Base-by-base conservation (phyloP, 2,797 vertebrate genomes). In the Lerista edwardsae region DNA sequence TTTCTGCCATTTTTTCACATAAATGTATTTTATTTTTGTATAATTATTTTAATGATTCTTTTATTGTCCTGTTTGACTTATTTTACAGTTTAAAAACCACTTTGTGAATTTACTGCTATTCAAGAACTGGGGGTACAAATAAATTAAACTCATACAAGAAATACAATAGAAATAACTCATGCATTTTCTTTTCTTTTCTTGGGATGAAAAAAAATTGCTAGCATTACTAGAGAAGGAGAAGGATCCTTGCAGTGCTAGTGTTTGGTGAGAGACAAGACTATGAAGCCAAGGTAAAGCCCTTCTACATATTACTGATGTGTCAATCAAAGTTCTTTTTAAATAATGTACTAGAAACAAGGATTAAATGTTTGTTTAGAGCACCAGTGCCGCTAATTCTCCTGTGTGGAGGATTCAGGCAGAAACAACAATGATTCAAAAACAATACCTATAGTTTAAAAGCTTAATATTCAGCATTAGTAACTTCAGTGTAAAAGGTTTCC, bases 331-430 rank as follows among this genome's bases (percentile, higher is more conserved):
- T 91, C 34, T 76, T 75, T 71, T 68, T 73, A 65, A 67, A 75
- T 59, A 85, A 59, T 44, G 7, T 19, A 59, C 0, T 55, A 67
- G 27, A 75, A 55, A 68, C n/a, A 34, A 78, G 21, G 12, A 67
- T 79, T 25, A 34, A 79, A 71, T 72, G 44, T 39, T 39, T 89
- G 88, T 79, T 68, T 76, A 47, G 12, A 68, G 2, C 84, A 86
- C 41, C 75, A 83, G 17, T 68, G 74, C 62, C 90, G 83, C 29
- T n/a, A 80, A 87, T 80, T 89, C 31, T 81, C 69, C 47, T 44
- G 1, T 85, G 75, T 41, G 84, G 75, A 84, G n/a, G 76, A 92
- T 84, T 93, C 76, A 87, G 41, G 15, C 78, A 89, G 78, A 91
- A 92, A 92, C 83, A 85, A 79, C 31, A 82, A 51, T 0, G 3